Percentiles rank a stretch among this genome's conserved stretches.
Conservation (phyloP, 2,113 vertebrate genomes). For the Pyrgilauda ruficollis region DNA sequence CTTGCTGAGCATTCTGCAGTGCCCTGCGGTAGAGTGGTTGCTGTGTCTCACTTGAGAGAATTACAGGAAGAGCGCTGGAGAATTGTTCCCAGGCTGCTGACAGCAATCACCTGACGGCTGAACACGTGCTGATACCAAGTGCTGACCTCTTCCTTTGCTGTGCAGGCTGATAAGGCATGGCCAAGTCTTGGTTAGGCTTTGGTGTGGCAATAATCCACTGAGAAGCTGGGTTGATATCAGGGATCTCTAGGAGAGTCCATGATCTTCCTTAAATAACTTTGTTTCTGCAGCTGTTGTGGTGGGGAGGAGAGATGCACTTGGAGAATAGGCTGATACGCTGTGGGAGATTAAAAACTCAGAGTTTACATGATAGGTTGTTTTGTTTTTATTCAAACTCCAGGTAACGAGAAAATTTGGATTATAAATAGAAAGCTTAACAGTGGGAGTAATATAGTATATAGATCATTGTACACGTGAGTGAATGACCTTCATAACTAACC, state of each 20-base stretch:
- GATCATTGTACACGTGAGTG: constrained; percentile 40
- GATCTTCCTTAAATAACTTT: background rate
- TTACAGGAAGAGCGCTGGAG: background rate
- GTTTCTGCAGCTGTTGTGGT: background rate
- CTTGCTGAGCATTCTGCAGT: background rate
- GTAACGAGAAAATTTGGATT: constrained; percentile 56
- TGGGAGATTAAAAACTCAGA: background rate
- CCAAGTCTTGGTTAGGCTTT: background rate
- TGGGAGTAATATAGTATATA: constrained; percentile 63
- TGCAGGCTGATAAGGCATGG: background rate
- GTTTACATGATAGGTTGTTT: background rate
- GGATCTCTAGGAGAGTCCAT: background rate
- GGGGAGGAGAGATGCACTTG: background rate
- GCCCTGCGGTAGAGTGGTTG: fast-evolving
- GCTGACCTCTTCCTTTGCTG: background rate
- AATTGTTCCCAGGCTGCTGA: background rate
- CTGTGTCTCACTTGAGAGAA: background rate
- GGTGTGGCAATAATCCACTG: background rate
- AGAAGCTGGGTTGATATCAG: background rate
- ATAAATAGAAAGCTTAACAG: constrained; percentile 64
- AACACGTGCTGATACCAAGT: background rate
- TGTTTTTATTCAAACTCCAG: constrained; percentile 54
- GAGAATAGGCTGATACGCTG: background rate
- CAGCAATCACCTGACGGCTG: background rate
- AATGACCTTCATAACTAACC: constrained; percentile 66